Evolutionary conservation across 2,888 invertebrate species (phyloP).

Genomic region (Dasysyrphus tricinctus): DNA sequence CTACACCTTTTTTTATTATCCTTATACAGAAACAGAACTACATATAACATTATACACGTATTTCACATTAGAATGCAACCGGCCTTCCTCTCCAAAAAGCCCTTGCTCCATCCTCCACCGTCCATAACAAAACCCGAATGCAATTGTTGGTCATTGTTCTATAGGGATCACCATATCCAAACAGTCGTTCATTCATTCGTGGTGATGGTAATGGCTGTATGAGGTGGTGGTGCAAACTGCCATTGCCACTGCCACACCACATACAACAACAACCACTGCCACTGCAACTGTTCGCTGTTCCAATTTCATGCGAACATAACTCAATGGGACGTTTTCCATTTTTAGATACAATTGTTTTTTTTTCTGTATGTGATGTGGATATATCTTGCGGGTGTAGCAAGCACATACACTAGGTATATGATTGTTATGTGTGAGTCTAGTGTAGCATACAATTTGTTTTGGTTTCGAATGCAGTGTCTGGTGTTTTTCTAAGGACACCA

Average conservation of each 20-base stretch:
- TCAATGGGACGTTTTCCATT: slow-evolving; percentile 71
- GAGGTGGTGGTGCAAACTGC: slow-evolving; percentile 42
- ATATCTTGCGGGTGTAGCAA: slow-evolving; percentile 36
- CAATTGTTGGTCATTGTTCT: slow-evolving; percentile 52
- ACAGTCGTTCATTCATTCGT: slow-evolving; percentile 64
- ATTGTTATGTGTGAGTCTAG: slow-evolving; percentile 3
- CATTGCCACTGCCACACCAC: slow-evolving; percentile 24
- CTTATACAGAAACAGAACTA: not conserved
- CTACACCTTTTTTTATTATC: slow-evolving; percentile 35
- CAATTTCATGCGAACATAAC: slow-evolving; percentile 65
- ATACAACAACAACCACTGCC: slow-evolving; percentile 9
- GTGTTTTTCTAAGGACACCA: slow-evolving; percentile 7
- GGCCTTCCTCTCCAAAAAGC: slow-evolving; percentile 3
- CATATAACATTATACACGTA: not conserved
- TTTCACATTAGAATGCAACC: slow-evolving; percentile 56
- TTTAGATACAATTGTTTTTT: slow-evolving; percentile 66
- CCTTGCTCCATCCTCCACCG: not conserved
- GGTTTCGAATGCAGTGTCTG: slow-evolving; percentile 31
- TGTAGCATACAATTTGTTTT: slow-evolving; percentile 25
- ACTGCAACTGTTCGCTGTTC: slow-evolving; percentile 46
- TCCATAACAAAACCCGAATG: not conserved
- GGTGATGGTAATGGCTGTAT: slow-evolving; percentile 62
- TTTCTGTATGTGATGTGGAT: slow-evolving; percentile 4
- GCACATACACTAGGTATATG: not conserved
- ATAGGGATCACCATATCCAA: slow-evolving; percentile 41